Base-by-base conservation (phyloP, 2,113 vertebrate genomes). In the Rhinolophus ferrumequinum region DNA sequence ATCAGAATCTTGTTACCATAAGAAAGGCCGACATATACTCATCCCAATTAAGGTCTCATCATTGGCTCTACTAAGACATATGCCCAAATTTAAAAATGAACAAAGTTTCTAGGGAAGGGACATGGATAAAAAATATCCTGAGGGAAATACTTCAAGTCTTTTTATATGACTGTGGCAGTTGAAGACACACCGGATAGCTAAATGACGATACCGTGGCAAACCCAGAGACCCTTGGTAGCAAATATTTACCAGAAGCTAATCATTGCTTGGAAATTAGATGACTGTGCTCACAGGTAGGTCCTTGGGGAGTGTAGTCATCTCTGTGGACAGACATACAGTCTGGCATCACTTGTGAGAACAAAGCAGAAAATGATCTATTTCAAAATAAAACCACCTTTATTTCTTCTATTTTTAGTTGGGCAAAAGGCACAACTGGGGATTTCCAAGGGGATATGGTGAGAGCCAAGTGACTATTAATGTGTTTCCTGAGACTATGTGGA, bases 321-420 rank as follows among this genome's bases (percentile, higher is more conserved):
- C 66, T 87, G 38, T 58, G 41, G 35, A 86, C 67, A 95, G 60
- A 86, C 44, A 92, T 94, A 93, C 28, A 84, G 54, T 80, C 69
- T 88, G 62, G 38, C 38, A 89, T 97, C 83, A 86, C 52, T 56
- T 85, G 16, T 94, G 64, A 96, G 50, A 70, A 90, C 89, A 94
- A 94, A 96, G 54, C 18, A 93, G 60, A 87, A 85, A 97, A 96
- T 87, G 47, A 88, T 90, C 30, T 96, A 89, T 93, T 86, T 89
- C 52, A 76, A 95, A 97, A 96, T 93, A 88, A 97, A 97, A 86
- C 24, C 67, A 97, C 83, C 82, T 97, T 98, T 83, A 93, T 97
- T 97, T 97, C 94, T 93, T 96, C 54, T 87, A 87, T 95, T 96
- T 98, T 97, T 95, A 95, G 79, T 88, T 94, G 90, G 91, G 70